phyloP scores from a whole-genome alignment of 2,113 vertebrate genomes.

The Eudyptes chrysolophus region DNA sequence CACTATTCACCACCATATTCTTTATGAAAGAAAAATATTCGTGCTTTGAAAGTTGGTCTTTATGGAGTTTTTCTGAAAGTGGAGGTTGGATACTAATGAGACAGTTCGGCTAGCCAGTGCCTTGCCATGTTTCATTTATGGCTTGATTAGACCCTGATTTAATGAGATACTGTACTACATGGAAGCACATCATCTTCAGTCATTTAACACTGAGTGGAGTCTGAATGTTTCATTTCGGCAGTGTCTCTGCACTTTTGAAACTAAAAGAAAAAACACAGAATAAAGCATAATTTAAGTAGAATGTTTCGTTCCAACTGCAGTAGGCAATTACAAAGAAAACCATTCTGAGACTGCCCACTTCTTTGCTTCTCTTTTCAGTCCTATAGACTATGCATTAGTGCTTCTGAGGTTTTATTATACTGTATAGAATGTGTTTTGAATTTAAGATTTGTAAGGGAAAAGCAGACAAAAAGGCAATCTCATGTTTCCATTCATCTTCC shows the following conservation, averaged over 20 bases:
- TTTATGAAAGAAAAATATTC: not conserved
- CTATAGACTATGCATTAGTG: not conserved
- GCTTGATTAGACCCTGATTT: conserved; percentile 48
- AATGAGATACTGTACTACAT: conserved; percentile 1
- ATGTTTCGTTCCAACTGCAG: conserved; percentile 19
- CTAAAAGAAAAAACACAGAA: not conserved
- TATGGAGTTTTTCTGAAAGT: not conserved
- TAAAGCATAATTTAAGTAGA: conserved; percentile 15
- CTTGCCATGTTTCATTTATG: conserved; percentile 26
- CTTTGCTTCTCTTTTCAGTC: not conserved
- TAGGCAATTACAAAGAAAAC: conserved; percentile 51
- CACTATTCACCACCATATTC: not conserved
- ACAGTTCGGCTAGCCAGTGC: not conserved
- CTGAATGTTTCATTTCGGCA: not conserved
- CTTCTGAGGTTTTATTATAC: conserved; percentile 28
- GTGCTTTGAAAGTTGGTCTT: not conserved
- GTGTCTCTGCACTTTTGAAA: not conserved
- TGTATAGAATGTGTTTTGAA: conserved; percentile 8
- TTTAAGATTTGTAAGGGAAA: conserved; percentile 1
- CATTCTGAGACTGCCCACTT: conserved; percentile 47
- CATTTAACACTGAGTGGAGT: not conserved
- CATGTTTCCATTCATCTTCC: not conserved
- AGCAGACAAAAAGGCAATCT: conserved; percentile 12
- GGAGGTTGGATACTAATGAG: not conserved
- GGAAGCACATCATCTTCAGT: conserved; percentile 1